Conservation (phyloP, 2,797 vertebrate species). For the Eremophila alpestris region DNA sequence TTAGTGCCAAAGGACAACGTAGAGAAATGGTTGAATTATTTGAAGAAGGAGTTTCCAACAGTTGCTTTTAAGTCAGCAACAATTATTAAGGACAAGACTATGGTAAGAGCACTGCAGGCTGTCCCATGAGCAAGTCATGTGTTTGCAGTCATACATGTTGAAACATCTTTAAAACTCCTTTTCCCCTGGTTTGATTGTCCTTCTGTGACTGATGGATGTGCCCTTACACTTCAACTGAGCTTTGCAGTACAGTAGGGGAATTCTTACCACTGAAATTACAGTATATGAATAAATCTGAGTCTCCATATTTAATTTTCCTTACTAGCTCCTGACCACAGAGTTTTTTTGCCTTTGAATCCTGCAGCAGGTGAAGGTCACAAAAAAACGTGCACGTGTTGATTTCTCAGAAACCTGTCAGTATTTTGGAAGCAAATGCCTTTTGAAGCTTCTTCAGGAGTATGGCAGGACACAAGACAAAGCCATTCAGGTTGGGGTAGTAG, state of each 20-base stretch:
- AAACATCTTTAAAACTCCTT: neutral
- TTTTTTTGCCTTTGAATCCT: neutral
- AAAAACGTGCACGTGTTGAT: slow-evolving; percentile 65
- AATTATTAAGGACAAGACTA: slow-evolving; percentile 74
- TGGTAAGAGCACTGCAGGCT: slow-evolving; percentile 48
- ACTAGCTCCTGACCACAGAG: neutral
- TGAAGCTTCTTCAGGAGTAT: slow-evolving; percentile 78
- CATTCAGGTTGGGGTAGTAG: slow-evolving; percentile 88
- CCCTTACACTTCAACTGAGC: neutral
- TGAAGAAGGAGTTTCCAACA: slow-evolving; percentile 87
- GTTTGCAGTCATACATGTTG: neutral
- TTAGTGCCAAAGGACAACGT: slow-evolving; percentile 89
- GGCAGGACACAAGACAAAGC: slow-evolving; percentile 53
- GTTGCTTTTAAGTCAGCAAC: slow-evolving; percentile 89
- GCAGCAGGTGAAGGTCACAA: slow-evolving; percentile 73
- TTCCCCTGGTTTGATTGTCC: neutral
- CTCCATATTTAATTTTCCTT: neutral
- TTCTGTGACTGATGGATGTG: neutral
- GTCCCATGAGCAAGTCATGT: neutral
- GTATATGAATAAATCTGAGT: neutral
- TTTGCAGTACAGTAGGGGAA: neutral
- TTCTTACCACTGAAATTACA: neutral
- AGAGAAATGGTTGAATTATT: slow-evolving; percentile 85
- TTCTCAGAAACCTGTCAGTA: slow-evolving; percentile 73
- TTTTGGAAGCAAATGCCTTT: slow-evolving; percentile 79